Conservation (phyloP, 2,888 invertebrate genomes). For the Nomada ferruginata region DNA sequence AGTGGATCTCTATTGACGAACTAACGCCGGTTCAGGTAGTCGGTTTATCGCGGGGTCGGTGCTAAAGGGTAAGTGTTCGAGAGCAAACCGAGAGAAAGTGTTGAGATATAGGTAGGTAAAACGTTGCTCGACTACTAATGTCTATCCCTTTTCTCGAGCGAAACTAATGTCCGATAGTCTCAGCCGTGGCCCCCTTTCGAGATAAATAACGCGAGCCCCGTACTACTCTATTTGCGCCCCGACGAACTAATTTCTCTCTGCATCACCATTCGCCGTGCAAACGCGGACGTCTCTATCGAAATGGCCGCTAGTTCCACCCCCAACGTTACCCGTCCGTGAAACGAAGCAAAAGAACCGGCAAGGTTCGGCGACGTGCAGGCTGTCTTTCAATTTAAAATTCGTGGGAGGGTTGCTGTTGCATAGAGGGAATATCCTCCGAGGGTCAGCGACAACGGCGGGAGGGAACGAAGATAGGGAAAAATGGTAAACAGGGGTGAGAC, state of each 20-base stretch:
- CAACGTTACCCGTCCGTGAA: background rate
- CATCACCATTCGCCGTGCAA: background rate
- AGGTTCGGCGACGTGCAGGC: constrained; percentile 12
- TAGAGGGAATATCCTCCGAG: background rate
- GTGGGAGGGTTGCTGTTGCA: constrained; percentile 20
- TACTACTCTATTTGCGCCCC: background rate
- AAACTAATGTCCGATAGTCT: too few relatives aligned
- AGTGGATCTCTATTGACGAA: constrained; percentile 32
- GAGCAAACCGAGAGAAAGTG: background rate
- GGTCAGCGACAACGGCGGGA: background rate
- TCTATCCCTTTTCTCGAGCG: background rate
- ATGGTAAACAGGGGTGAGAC: background rate
- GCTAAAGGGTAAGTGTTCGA: background rate
- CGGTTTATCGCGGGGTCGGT: background rate
- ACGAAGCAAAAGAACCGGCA: constrained; percentile 5
- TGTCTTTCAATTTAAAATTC: constrained; percentile 66
- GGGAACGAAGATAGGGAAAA: background rate
- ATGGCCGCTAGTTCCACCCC: background rate
- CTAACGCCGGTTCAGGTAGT: constrained; percentile 6
- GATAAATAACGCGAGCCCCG: background rate
- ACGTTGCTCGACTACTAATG: background rate
- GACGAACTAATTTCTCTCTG: background rate
- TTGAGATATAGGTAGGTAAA: background rate
- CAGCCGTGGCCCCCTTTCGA: too few relatives aligned
- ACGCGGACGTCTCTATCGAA: constrained; percentile 46